Evolutionary conservation across 1,140 invertebrate genomes (phyloP).

Genomic region (Trichonephila clavipes): DNA sequence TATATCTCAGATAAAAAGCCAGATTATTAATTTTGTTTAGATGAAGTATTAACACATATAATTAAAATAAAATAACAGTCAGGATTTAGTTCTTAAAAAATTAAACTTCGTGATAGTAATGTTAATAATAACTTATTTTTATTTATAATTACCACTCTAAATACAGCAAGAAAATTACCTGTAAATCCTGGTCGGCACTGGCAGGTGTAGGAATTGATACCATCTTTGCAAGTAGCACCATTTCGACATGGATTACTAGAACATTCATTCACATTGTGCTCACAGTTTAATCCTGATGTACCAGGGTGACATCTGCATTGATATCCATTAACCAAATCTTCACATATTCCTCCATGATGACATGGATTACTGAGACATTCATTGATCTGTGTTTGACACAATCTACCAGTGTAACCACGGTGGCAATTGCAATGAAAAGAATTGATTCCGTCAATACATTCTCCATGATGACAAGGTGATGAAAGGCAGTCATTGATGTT

Average conservation of each 20-base stretch:
- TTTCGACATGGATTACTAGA: slow-evolving; percentile 90
- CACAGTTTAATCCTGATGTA: slow-evolving; percentile 88
- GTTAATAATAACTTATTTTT: no score
- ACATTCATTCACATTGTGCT: slow-evolving; percentile 94
- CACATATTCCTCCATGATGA: slow-evolving; percentile 85
- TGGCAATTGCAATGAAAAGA: slow-evolving; percentile 92
- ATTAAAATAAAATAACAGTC: no score
- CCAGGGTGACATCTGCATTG: slow-evolving; percentile 89
- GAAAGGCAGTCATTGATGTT: slow-evolving; percentile 93
- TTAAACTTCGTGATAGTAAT: no score
- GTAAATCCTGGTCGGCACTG: slow-evolving; percentile 93
- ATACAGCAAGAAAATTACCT: slow-evolving; percentile 81
- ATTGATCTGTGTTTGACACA: slow-evolving; percentile 95
- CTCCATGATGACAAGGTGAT: slow-evolving; percentile 92
- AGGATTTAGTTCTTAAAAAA: no score
- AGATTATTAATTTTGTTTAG: no score
- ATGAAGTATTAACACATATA: no score
- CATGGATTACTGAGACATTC: slow-evolving; percentile 88
- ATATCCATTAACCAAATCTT: slow-evolving; percentile 85
- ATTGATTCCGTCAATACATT: slow-evolving; percentile 87
- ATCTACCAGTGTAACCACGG: slow-evolving; percentile 91
- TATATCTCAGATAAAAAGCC: no score
- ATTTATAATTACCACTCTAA: no score
- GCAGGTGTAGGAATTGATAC: slow-evolving; percentile 97
- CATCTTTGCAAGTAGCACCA: slow-evolving; percentile 93